phyloP scores from a whole-genome alignment of 2,113 vertebrate genomes.

The Labrus mixtus region DNA sequence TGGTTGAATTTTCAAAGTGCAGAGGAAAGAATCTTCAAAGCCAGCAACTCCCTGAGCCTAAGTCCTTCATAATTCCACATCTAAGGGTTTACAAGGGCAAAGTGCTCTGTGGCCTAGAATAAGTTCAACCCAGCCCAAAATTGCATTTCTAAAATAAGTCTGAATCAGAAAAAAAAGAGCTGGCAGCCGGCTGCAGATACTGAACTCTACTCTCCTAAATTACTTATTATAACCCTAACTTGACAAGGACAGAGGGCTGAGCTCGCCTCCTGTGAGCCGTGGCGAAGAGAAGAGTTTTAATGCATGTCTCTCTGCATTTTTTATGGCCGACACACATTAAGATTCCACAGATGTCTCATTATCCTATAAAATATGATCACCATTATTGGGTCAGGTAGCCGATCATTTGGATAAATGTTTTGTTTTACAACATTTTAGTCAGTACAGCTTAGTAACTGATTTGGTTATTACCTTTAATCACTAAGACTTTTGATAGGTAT shows the following conservation, averaged over 20 bases:
- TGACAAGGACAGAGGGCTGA: conserved; percentile 41
- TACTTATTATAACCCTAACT: conserved; percentile 50
- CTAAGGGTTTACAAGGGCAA: background rate
- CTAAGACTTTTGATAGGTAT: background rate
- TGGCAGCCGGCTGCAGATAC: background rate
- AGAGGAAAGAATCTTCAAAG: background rate
- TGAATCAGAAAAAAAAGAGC: background rate
- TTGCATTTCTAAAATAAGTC: conserved; percentile 17
- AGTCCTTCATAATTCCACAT: background rate
- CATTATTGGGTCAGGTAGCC: background rate
- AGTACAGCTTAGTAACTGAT: background rate
- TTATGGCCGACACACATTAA: conserved; percentile 45
- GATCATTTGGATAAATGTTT: background rate
- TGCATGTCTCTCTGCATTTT: conserved; percentile 42
- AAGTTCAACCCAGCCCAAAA: conserved; percentile 6
- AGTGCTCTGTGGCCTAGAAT: background rate
- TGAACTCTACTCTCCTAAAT: conserved; percentile 44
- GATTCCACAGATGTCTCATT: conserved; percentile 15
- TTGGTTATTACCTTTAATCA: background rate
- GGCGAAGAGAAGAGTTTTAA: conserved; percentile 33
- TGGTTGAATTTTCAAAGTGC: background rate
- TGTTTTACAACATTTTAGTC: background rate
- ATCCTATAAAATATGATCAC: conserved; percentile 11
- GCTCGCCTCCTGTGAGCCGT: conserved; percentile 21
- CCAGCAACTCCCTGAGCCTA: background rate